phyloP scores from a whole-genome alignment of 2,888 invertebrate genomes.

The Neocrepidodera transversa region DNA sequence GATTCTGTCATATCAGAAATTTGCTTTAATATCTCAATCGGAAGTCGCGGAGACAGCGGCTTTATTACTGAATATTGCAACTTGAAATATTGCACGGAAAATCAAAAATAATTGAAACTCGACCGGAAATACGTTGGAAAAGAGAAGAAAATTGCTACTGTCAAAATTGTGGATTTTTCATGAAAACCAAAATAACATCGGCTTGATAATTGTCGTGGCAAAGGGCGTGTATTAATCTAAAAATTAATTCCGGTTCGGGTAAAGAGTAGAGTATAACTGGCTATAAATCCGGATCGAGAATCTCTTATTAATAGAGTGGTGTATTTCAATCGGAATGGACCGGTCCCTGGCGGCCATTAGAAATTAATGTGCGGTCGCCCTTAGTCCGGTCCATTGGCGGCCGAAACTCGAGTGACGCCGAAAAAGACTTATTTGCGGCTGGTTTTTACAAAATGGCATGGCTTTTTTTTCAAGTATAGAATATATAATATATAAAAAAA shows the following conservation, averaged over 20 bases:
- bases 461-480: not conserved
- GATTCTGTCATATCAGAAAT: constrained; percentile 18
- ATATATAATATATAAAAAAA: too few species aligned
- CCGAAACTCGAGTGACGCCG: constrained; percentile 3
- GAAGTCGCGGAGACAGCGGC: constrained; percentile 5
- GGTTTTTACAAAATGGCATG: not conserved
- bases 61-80: constrained; percentile 15
- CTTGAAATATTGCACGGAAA: constrained; percentile 12
- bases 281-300: constrained; percentile 36
- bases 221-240: not conserved
- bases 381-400: constrained; percentile 15
- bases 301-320: constrained; percentile 49
- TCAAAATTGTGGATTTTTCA: too few species aligned
- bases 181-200: too few species aligned
- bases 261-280: constrained; percentile 8
- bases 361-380: constrained; percentile 46
- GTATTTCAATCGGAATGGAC: constrained; percentile 46
- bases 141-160: not conserved
- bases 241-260: constrained; percentile 5
- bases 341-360: constrained; percentile 42
- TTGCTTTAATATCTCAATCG: constrained; percentile 20
- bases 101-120: constrained; percentile 20
- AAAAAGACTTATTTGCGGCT: not conserved
- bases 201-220: too few species aligned
- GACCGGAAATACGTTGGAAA: not conserved